These are phyloP conservation scores for Notolabrus celidotus DNA, from an alignment of 2,797 vertebrate genomes.

Conservation along the genomic window DNA sequence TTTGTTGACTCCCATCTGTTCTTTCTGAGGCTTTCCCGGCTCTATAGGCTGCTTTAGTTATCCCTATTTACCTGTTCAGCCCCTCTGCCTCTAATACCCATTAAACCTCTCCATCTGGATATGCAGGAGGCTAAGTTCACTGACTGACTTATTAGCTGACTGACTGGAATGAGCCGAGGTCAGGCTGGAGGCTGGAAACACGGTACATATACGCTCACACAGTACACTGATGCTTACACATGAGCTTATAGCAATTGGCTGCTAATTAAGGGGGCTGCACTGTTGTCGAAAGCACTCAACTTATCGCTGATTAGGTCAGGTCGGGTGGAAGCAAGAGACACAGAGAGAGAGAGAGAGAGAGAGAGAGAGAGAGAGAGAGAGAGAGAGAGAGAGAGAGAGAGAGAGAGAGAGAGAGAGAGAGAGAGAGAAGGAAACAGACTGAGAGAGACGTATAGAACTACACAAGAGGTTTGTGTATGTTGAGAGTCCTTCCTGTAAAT, in stretches of 20 bases:
- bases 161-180: slow-evolving; percentile 60
- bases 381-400: slow-evolving; percentile 16
- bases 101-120: slow-evolving; percentile 74
- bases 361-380: slow-evolving; percentile 26
- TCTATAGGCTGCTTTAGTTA: slow-evolving; percentile 40
- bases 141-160: slow-evolving; percentile 58
- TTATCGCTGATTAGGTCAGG: slow-evolving; percentile 70
- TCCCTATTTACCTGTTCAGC: slow-evolving; percentile 59
- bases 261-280: slow-evolving; percentile 73
- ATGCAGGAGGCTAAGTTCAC: slow-evolving; percentile 65
- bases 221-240: slow-evolving; percentile 68
- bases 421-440: slow-evolving; percentile 25
- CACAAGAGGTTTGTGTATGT: slow-evolving; percentile 58
- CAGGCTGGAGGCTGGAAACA: slow-evolving; percentile 42
- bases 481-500: slow-evolving; percentile 65
- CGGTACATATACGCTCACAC: slow-evolving; percentile 36
- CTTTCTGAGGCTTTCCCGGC: neutral
- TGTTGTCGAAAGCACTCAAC: slow-evolving; percentile 76
- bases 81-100: slow-evolving; percentile 71
- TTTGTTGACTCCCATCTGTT: slow-evolving; percentile 23
- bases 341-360: slow-evolving; percentile 11
- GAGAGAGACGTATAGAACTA: slow-evolving; percentile 43
- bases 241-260: slow-evolving; percentile 69
- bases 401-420: slow-evolving; percentile 14
- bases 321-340: slow-evolving; percentile 33